phyloP scores from a whole-genome alignment of 2,797 vertebrate species.

The Phoxinus dragarum region DNA sequence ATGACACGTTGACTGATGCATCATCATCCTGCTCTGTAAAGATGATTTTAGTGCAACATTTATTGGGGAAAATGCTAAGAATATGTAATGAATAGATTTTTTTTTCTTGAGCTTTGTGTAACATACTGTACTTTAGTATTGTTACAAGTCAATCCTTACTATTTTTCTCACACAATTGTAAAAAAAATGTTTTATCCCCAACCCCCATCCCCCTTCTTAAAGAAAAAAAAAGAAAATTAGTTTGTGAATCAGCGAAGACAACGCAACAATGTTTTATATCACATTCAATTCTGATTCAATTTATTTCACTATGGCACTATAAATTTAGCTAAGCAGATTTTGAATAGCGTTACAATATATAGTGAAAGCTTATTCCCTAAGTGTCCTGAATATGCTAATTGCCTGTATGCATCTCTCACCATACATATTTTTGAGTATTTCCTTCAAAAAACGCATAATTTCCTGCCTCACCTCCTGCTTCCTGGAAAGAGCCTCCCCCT shows the following conservation, averaged over 20 bases:
- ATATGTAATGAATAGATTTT: too few species aligned
- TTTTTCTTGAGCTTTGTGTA: too few species aligned
- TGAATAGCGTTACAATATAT: neutral
- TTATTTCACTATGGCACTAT: neutral
- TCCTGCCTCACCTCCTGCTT: slow-evolving; percentile 30
- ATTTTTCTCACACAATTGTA: neutral
- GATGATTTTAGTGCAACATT: too few species aligned
- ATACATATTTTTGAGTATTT: slow-evolving; percentile 50
- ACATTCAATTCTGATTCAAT: neutral
- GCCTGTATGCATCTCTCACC: slow-evolving; percentile 18
- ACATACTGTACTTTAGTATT: too few species aligned
- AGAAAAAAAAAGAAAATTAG: too few species aligned
- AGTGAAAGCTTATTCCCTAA: neutral
- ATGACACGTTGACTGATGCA: too few species aligned
- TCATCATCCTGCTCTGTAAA: too few species aligned
- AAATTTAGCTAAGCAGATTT: neutral
- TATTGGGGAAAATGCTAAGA: too few species aligned
- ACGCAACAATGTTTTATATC: neutral
- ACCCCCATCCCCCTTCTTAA: neutral
- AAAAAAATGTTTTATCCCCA: too few species aligned
- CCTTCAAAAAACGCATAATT: slow-evolving; percentile 51
- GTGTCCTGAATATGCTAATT: neutral
- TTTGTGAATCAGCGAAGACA: too few species aligned
- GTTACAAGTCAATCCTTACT: neutral
- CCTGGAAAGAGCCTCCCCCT: slow-evolving; percentile 21